Evolutionary conservation across 2,113 vertebrate species (phyloP).

Genomic region (Elephantulus edwardii): DNA sequence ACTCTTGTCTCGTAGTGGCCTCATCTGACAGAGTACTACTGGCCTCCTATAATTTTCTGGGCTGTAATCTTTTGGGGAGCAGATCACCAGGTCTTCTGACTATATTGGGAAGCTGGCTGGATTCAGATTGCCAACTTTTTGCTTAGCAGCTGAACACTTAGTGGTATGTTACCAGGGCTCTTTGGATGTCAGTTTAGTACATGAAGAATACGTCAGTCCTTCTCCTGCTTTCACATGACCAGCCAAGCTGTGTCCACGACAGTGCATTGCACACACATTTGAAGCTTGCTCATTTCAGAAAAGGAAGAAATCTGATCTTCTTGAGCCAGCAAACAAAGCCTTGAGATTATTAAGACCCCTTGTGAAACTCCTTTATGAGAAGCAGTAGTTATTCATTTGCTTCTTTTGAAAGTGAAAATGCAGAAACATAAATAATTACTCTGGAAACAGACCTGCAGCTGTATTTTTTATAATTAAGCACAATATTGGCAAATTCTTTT

Average conservation of each 20-base stretch:
- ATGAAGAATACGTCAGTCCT: conserved; percentile 18
- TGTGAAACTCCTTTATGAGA: neutral
- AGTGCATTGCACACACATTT: neutral
- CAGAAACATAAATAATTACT: neutral
- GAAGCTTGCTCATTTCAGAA: neutral
- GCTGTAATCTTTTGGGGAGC: neutral
- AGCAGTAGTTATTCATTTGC: neutral
- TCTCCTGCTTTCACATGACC: neutral
- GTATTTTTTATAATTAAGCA: neutral
- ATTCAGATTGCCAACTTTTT: too few relatives aligned
- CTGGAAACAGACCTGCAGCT: neutral
- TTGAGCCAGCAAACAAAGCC: neutral
- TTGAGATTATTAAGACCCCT: neutral
- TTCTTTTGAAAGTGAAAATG: neutral
- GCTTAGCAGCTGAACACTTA: neutral
- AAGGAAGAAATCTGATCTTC: neutral
- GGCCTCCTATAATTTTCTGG: neutral
- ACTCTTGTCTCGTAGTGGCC: too few relatives aligned
- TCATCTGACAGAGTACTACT: neutral
- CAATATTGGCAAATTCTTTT: neutral
- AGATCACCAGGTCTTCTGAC: neutral
- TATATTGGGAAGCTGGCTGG: too few relatives aligned
- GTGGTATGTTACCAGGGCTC: neutral
- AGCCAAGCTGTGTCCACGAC: neutral
- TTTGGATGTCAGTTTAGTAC: neutral